phyloP scores from a whole-genome alignment of 2,797 vertebrate species.

The Manis crassicaudata region DNA sequence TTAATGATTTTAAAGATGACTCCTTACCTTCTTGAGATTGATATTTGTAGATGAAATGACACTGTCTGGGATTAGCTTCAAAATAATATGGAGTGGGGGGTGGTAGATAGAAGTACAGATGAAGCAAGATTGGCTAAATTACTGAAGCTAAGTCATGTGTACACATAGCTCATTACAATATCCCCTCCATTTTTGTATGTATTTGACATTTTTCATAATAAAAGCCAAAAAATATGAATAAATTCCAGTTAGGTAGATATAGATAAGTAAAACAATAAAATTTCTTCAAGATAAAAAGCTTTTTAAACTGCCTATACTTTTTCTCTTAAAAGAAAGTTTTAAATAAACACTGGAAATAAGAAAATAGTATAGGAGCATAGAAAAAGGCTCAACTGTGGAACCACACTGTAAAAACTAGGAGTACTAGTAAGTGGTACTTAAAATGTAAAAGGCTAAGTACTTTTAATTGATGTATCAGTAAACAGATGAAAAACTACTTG shows the following conservation, averaged over 20 bases:
- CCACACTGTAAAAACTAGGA: conserved; percentile 51
- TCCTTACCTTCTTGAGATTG: not conserved
- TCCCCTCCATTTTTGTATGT: not conserved
- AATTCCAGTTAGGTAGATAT: not conserved
- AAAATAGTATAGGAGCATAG: conserved; percentile 18
- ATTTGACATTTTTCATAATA: conserved; percentile 5
- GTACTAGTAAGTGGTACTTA: conserved; percentile 73
- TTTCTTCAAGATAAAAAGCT: not conserved
- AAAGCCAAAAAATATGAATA: not conserved
- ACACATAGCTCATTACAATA: not conserved
- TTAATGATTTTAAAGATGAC: not conserved
- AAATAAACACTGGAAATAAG: conserved; percentile 44
- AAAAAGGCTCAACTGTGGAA: conserved; percentile 17
- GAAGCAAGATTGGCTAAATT: not conserved
- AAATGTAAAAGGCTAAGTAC: conserved; percentile 57
- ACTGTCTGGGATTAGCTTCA: not conserved
- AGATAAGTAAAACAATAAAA: not conserved
- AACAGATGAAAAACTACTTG: conserved; percentile 50
- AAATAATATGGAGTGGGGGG: not conserved
- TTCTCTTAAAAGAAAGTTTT: conserved; percentile 43
- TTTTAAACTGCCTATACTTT: not conserved
- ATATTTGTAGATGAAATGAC: not conserved
- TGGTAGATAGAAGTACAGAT: not conserved
- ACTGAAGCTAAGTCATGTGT: not conserved
- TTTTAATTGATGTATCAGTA: conserved; percentile 49